Percentiles rank a stretch among this genome's conserved stretches.
phyloP scores from a whole-genome alignment of 2,113 vertebrate species.

The Cettia cetti region DNA sequence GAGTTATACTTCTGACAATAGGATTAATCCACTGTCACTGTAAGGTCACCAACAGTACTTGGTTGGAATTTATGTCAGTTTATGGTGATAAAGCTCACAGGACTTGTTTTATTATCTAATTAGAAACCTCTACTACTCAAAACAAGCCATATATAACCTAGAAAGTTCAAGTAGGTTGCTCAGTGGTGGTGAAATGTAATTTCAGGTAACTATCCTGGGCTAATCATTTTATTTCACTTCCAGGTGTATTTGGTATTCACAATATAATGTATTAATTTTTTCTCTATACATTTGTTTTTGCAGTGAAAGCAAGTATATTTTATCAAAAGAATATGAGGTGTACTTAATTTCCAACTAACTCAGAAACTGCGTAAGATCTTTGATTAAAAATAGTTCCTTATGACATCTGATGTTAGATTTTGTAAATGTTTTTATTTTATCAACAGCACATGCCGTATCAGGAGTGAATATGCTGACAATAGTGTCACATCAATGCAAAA shows the following conservation, averaged over 20 bases:
- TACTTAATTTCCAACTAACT: slow-evolving; percentile 21
- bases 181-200: slow-evolving; percentile 45
- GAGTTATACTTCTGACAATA: slow-evolving; percentile 23
- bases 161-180: slow-evolving; percentile 50
- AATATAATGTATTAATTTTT: slow-evolving; percentile 20
- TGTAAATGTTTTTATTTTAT: slow-evolving; percentile 66
- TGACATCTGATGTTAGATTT: slow-evolving; percentile 42
- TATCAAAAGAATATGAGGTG: slow-evolving; percentile 21
- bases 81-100: slow-evolving; percentile 23
- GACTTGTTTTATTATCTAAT: slow-evolving; percentile 65
- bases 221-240: slow-evolving; percentile 31
- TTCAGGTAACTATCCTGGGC: slow-evolving; percentile 13
- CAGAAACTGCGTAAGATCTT: slow-evolving; percentile 7
- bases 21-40: slow-evolving; percentile 24
- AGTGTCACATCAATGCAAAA: slow-evolving; percentile 60
- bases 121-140: slow-evolving; percentile 25
- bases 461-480: slow-evolving; percentile 59
- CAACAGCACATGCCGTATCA: slow-evolving; percentile 40
- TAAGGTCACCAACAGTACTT: slow-evolving; percentile 20
- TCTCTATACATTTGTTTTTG: slow-evolving; percentile 12
- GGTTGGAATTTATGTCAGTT: slow-evolving; percentile 28
- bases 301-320: neutral
- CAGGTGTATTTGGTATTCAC: slow-evolving; percentile 32
- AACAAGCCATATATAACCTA: slow-evolving; percentile 36
- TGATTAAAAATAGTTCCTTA: slow-evolving; percentile 47